phyloP scores from a whole-genome alignment of 2,113 vertebrate species.

The Panthera leo region DNA sequence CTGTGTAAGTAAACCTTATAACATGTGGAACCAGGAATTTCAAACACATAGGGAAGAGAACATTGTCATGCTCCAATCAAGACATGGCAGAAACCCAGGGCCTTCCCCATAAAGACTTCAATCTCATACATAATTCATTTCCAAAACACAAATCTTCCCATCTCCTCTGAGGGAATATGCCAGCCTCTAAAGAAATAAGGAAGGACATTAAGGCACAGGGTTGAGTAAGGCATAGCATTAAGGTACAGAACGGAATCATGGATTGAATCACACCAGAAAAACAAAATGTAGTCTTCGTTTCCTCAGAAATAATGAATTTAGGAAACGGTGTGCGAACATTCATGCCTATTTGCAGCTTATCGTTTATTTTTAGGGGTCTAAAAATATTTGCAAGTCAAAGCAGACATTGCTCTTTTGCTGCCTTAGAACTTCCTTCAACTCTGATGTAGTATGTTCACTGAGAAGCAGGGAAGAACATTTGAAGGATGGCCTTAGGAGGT shows the following conservation, averaged over 20 bases:
- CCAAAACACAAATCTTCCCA: background rate
- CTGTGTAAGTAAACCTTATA: background rate
- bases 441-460: background rate
- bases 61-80: background rate
- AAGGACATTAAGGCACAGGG: background rate
- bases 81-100: background rate
- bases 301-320: constrained; percentile 30
- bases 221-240: background rate
- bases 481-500: too few species aligned
- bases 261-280: background rate
- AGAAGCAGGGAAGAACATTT: background rate
- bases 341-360: background rate
- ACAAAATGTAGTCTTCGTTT: background rate
- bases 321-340: background rate
- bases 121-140: background rate
- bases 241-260: background rate
- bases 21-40: background rate
- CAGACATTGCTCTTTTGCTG: constrained; percentile 29
- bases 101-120: background rate
- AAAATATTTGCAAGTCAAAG: constrained; percentile 52
- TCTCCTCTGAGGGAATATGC: background rate
- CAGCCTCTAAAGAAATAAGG: background rate
- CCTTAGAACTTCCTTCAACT: background rate
- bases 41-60: background rate
- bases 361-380: constrained; percentile 55